A percentile compares a stretch with the other conserved stretches of the same genome.
Evolutionary conservation across 2,113 vertebrate genomes (phyloP).

Genomic region (Camelus bactrianus): DNA sequence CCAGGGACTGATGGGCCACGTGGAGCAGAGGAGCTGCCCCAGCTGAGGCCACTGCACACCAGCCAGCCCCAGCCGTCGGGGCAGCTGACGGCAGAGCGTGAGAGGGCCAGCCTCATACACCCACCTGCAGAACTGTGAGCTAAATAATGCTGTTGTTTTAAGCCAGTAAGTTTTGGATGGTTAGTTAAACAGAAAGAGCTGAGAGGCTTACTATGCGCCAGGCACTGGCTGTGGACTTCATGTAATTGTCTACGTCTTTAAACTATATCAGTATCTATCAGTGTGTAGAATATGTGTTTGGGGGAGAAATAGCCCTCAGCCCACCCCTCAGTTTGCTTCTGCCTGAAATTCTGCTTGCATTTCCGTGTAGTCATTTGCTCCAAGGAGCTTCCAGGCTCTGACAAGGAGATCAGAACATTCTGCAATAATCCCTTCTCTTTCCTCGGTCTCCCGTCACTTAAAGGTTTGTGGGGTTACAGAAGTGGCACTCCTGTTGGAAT

Average conservation of each 20-base stretch:
- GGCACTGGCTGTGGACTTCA: not conserved
- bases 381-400: constrained; percentile 42
- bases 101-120: not conserved
- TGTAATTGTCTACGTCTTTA: not conserved
- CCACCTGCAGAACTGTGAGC: not conserved
- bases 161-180: not conserved
- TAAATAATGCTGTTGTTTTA: not conserved
- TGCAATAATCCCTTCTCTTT: not conserved
- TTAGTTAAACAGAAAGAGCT: constrained; percentile 9
- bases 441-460: not conserved
- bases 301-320: not conserved
- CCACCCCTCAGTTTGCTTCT: not conserved
- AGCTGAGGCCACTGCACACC: not conserved
- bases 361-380: not conserved
- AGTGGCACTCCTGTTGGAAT: not conserved
- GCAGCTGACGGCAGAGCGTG: not conserved
- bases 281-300: not conserved
- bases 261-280: not conserved
- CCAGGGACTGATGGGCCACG: fast-evolving
- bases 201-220: not conserved
- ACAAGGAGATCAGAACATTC: not conserved
- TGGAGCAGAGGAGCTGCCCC: not conserved
- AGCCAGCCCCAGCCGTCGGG: not conserved
- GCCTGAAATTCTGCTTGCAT: not conserved
- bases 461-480: not conserved